Base-by-base conservation (phyloP, 2,113 vertebrate genomes). In the Urocitellus parryii region DNA sequence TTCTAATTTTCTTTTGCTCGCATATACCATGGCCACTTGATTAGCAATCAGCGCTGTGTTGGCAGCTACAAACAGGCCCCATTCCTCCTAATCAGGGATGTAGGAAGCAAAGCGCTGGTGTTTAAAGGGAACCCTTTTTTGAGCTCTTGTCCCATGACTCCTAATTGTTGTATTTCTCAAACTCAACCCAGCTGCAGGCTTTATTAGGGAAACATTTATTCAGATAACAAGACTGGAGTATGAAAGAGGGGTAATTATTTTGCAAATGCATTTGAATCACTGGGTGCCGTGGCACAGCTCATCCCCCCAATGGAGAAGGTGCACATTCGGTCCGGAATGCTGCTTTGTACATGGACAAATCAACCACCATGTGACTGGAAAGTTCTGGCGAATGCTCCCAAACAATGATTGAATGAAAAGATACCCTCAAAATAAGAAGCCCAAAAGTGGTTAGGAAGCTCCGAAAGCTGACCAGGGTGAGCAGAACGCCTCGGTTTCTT, bases 181-280 rank as follows among this genome's bases (percentile, higher is more conserved):
- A 96, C 95, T 96, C 93, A 97, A 92, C 96, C 97, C 97, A 97
- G 96, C 97, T 98, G 97, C 97, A 95, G 82, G 97, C 96, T 97
- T 94, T 97, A 97, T 97, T 97, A 97, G 96, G 88, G 81, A 98
- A 97, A 98, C 96, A 97, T 98, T 97, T 97, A 98, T 98, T 97
- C 96, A 94, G 95, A 97, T 98, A 98, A 97, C 94, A 97, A 96
- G 92, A 70, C 78, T 82, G 2, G 42, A 39, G 90, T 80, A 90
- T 96, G 96, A 92, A 97, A 97, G 93, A 90, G 39, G 84, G 95
- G 61, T 97, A 92, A 95, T 98, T 97, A 96, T 94, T 97, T 95
- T 90, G 93, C 91, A 94, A 97, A 93, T 96, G 90, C 81, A 27
- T 93, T 96, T 94, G 95, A 96, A 95, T 97, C 39, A 8, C 68